Evolutionary conservation across 2,113 vertebrate genomes (phyloP), one percentile per base, ranked within the genome.

Genomic region (Sphaerodactylus townsendi): DNA sequence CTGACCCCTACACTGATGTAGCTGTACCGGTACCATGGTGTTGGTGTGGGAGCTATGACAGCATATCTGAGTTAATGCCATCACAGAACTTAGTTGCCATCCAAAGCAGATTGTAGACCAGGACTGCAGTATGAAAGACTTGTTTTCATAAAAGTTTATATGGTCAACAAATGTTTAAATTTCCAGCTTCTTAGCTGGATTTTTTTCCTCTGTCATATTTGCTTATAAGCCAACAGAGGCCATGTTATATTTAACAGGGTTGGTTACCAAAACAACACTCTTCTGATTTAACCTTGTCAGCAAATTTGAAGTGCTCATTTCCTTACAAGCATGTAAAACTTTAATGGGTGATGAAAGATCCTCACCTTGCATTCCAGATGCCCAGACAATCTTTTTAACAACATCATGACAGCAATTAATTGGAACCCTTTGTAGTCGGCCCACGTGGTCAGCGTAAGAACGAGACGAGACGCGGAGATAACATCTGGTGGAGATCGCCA

Each of bases 311-410:
- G 77, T 71, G 33, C 56, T 88, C 73, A 56, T 85, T 91, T 91
- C 89, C 89, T 83, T 88, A 78, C 30, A 1, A 37, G 66, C 46
- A 79, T 86, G 81, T 82, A 88, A 89, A 88, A 88, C 76, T 68
- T 86, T 83, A 82, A 89, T 69, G 80, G 79, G 70, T 90, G 79
- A 35, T 88, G 66, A 81, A 46, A 87, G 84, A 88, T 71, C 59
- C 75, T 88, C 33, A 37, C 80, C 56, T 70, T 88, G 70, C 82
- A 83, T 83, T 85, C 82, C 85, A 88, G 88, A 66, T 91, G 85
- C 62, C 65, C 62, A 23, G 75, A 39, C 82, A 81, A 85, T 86
- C 50, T 84, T 84, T 64, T 85, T 88, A 89, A 88, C 69, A 86
- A 23, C n/a, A 35, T 75, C 53, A 21, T 81, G 44, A 82, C 64